Percentiles rank a stretch among this genome's conserved stretches.
These are phyloP conservation scores for Adrianichthys oophorus DNA, from an alignment of 2,797 vertebrate genomes.

Conservation along the genomic window DNA sequence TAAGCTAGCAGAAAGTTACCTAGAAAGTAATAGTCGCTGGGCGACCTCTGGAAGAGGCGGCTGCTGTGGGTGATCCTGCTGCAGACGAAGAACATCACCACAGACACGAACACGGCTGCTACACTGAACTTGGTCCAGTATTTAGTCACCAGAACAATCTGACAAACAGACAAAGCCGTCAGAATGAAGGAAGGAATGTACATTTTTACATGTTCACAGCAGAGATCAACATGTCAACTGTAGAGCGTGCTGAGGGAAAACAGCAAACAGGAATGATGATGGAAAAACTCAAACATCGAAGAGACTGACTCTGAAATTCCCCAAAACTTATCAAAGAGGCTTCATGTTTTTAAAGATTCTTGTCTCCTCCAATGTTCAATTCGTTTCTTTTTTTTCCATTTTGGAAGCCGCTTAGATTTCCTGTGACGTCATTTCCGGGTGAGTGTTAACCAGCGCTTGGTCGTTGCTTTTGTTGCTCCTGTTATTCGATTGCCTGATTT, in stretches of 20 bases:
- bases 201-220: not conserved
- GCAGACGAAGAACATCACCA: conserved; percentile 76
- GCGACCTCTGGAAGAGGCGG: conserved; percentile 66
- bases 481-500: too few relatives aligned
- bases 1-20: conserved; percentile 68
- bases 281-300: too few relatives aligned
- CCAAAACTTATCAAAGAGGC: too few relatives aligned
- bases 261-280: too few relatives aligned
- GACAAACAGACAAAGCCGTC: conserved; percentile 11
- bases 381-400: too few relatives aligned
- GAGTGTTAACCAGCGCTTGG: too few relatives aligned
- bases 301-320: too few relatives aligned
- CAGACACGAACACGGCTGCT: conserved; percentile 71
- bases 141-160: conserved; percentile 81
- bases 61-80: conserved; percentile 77
- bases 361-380: too few relatives aligned
- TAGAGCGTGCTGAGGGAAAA: not conserved
- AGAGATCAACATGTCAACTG: not conserved
- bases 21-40: conserved; percentile 81
- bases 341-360: too few relatives aligned
- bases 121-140: conserved; percentile 83
- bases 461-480: too few relatives aligned
- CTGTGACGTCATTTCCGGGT: too few relatives aligned
- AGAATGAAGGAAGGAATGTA: not conserved
- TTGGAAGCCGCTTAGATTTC: too few relatives aligned